Conservation (phyloP, 2,888 invertebrate species). For the Steromphala cineraria region DNA sequence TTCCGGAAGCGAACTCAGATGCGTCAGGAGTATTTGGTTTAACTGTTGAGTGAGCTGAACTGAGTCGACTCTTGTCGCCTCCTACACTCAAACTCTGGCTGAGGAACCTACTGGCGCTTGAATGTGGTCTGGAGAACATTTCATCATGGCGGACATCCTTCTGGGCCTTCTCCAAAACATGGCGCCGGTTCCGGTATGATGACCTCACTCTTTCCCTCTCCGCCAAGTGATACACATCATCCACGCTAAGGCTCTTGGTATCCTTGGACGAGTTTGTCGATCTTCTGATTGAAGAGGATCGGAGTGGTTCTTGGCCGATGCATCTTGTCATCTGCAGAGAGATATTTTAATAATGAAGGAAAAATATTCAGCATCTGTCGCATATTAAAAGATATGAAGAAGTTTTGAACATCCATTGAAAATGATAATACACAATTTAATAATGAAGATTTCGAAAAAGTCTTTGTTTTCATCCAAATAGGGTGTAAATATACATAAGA, state of each 20-base stretch:
- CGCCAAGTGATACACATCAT: not conserved
- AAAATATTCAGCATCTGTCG: too few relatives aligned
- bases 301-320: not conserved
- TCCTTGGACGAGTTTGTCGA: not conserved
- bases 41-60: not conserved
- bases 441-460: too few relatives aligned
- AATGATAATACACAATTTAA: too few relatives aligned
- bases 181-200: conserved; percentile 9
- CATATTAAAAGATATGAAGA: too few relatives aligned
- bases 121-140: not conserved
- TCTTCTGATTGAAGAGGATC: not conserved
- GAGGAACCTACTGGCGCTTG: not conserved
- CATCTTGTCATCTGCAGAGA: not conserved
- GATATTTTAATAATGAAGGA: not conserved
- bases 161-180: not conserved
- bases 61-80: not conserved
- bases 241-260: not conserved
- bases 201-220: conserved; percentile 7
- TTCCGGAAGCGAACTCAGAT: not conserved
- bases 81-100: not conserved
- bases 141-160: conserved; percentile 6
- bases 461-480: too few relatives aligned
- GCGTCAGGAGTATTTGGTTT: not conserved
- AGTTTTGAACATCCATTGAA: too few relatives aligned
- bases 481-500: too few relatives aligned